These are phyloP conservation scores for Drosophila equinoxialis DNA, from an alignment of 1,140 invertebrate species.

Conservation along the genomic window DNA sequence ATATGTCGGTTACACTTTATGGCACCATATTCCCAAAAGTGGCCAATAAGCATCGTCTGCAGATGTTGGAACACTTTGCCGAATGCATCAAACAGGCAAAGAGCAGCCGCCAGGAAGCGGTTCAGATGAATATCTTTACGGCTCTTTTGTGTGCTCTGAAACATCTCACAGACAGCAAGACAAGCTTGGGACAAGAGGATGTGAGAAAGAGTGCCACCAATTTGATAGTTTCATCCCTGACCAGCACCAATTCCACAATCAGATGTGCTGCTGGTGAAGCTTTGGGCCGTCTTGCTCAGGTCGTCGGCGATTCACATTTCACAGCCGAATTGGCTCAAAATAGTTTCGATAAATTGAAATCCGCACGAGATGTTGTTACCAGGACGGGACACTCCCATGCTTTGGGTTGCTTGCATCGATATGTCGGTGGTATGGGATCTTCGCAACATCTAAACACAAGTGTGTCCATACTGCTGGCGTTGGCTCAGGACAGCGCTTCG, in stretches of 20 bases:
- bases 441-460: constrained; percentile 96
- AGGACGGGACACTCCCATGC: constrained; percentile 96
- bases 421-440: constrained; percentile 95
- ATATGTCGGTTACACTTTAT: constrained; percentile 96
- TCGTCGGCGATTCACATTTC: constrained; percentile 92
- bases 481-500: constrained; percentile 93
- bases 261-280: constrained; percentile 95
- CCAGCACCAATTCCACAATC: constrained; percentile 92
- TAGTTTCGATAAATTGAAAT: constrained; percentile 95
- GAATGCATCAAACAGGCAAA: constrained; percentile 97
- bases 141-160: constrained; percentile 95
- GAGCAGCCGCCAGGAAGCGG: constrained; percentile 94
- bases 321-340: constrained; percentile 95
- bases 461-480: constrained; percentile 95
- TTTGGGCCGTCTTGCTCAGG: constrained; percentile 94
- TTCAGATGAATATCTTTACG: constrained; percentile 98
- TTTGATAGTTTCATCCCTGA: constrained; percentile 91
- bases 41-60: constrained; percentile 96
- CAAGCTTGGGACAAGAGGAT: constrained; percentile 93
- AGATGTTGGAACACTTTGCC: constrained; percentile 98
- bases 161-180: constrained; percentile 93
- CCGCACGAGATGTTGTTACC: constrained; percentile 93
- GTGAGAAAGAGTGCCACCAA: constrained; percentile 93
- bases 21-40: constrained; percentile 97
- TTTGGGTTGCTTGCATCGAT: constrained; percentile 95